Evolutionary conservation across 2,888 invertebrate species (phyloP).

Genomic region (Corbicula japonica): DNA sequence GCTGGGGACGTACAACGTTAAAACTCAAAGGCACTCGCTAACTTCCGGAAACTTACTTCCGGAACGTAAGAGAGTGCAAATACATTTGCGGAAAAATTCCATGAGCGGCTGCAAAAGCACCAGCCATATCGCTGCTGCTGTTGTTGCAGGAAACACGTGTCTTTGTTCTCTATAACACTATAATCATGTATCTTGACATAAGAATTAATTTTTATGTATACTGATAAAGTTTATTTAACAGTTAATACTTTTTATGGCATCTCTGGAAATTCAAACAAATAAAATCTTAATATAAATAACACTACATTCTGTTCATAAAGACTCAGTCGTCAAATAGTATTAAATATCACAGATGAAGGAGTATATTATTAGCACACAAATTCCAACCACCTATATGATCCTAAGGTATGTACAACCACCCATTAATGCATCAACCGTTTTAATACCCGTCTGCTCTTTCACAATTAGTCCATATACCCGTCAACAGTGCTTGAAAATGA

Average conservation of each 20-base stretch:
- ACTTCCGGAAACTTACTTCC: background rate
- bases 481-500: no score
- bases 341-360: conserved; percentile 18
- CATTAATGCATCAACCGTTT: no score
- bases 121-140: background rate
- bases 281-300: conserved; percentile 20
- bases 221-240: conserved; percentile 21
- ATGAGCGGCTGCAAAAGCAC: conserved; percentile 3
- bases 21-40: conserved; percentile 9
- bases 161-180: conserved; percentile 13
- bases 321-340: conserved; percentile 1
- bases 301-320: conserved; percentile 2
- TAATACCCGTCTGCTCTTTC: no score
- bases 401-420: no score
- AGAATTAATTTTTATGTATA: background rate
- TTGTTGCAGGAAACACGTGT: conserved; percentile 24
- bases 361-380: conserved; percentile 2
- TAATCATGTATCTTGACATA: background rate
- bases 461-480: no score
- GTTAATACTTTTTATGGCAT: conserved; percentile 25
- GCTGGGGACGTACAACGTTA: conserved; percentile 14
- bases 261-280: conserved; percentile 8
- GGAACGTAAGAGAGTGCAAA: no score
- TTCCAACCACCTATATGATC: conserved; percentile 10
- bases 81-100: background rate